These are phyloP conservation scores for Acanthurus lineatus DNA, from an alignment of 2,797 vertebrate species.

Conservation along the genomic window DNA sequence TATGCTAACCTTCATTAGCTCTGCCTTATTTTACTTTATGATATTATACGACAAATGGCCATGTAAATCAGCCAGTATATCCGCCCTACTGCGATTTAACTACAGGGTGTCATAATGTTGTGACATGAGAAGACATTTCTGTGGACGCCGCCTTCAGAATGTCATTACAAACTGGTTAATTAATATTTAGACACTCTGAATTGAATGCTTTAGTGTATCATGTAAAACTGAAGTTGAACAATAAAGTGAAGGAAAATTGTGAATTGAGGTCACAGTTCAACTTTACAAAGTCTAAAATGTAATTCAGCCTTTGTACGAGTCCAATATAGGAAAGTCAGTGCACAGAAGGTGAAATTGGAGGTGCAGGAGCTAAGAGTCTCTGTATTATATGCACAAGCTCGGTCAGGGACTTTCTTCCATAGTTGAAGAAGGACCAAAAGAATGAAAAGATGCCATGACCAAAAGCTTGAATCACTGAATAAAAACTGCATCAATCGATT, in stretches of 20 bases:
- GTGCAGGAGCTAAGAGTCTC: background rate
- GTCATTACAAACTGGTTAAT: background rate
- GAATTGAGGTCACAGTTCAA: slow-evolving; percentile 2
- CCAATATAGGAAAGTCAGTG: background rate
- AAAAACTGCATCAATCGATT: background rate
- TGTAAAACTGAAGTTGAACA: background rate
- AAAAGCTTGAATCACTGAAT: slow-evolving; percentile 12
- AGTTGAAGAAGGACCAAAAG: slow-evolving; percentile 4
- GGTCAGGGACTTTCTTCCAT: slow-evolving; percentile 2
- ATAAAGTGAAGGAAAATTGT: background rate
- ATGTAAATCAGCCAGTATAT: background rate
- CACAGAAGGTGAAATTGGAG: background rate
- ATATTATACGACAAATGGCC: too few species aligned
- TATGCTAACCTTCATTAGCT: background rate
- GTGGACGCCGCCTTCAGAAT: background rate
- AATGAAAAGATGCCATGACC: slow-evolving; percentile 9
- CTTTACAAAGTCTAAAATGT: background rate
- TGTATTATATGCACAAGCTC: background rate
- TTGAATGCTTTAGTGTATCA: background rate
- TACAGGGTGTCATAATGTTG: background rate
- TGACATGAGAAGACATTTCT: background rate
- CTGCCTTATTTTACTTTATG: background rate
- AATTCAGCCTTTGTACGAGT: background rate
- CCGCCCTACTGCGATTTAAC: background rate
- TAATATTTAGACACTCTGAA: background rate